These are phyloP conservation scores for Cyclargus thomasi DNA, from an alignment of 1,140 invertebrate genomes.

Conservation along the genomic window DNA sequence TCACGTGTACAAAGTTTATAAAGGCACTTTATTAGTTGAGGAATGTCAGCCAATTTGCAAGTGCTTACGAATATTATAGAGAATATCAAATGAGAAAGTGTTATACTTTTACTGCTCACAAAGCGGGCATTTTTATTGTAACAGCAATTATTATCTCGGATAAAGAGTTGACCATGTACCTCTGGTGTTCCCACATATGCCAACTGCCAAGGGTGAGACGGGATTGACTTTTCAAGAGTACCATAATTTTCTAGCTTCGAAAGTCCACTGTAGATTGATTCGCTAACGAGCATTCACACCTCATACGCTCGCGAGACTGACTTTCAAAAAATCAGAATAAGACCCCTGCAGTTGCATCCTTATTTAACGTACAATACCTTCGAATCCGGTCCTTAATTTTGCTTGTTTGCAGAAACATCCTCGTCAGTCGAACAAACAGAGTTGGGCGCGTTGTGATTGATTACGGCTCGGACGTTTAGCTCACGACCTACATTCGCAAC, in stretches of 20 bases:
- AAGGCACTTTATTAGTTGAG: neutral
- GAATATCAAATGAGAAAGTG: neutral
- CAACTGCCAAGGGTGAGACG: too few species aligned
- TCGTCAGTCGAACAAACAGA: neutral
- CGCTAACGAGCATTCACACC: too few species aligned
- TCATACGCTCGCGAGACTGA: too few species aligned
- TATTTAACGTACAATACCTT: neutral
- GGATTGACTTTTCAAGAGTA: too few species aligned
- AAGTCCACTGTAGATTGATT: too few species aligned
- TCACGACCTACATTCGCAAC: neutral
- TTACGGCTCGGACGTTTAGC: neutral
- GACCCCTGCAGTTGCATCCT: neutral
- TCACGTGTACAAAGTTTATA: neutral
- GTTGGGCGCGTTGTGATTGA: neutral
- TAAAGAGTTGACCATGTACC: too few species aligned
- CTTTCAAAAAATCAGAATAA: neutral
- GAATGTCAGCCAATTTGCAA: neutral
- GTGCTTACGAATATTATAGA: neutral
- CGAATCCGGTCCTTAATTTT: neutral
- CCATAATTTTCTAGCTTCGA: too few species aligned
- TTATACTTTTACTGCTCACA: neutral
- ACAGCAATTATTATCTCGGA: too few species aligned
- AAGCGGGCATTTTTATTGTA: neutral
- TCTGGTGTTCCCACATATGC: too few species aligned
- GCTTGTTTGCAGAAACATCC: conserved; percentile 2